Evolutionary conservation across 2,113 vertebrate genomes (phyloP), one percentile per base, ranked within the genome.

Genomic region (Pseudopodoces humilis): DNA sequence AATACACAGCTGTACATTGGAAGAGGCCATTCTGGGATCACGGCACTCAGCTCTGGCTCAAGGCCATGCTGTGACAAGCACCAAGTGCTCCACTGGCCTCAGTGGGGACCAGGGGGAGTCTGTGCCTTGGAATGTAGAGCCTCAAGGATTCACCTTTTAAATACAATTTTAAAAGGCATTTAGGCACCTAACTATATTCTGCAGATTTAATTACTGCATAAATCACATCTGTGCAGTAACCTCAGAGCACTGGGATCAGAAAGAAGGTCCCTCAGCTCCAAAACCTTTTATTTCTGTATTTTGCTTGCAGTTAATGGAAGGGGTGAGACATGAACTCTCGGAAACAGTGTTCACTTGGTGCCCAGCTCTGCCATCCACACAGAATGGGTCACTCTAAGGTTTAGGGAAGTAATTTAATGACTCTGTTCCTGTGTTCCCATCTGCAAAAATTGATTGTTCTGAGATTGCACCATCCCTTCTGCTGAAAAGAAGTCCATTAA

Each of bases 191-290:
- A 76, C n/a, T 60, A 7, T 74, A 82, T 68, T 83, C 65, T 92
- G 28, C 56, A 82, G 86, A 84, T 75, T 92, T 92, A 88, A 93
- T 92, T 88, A 76, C 79, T 68, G 62, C 62, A 90, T 84, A 86
- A 94, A 88, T 93, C 80, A 76, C 58, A 65, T 83, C 64, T 41
- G 41, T 59, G 60, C 41, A 68, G 59, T 64, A 85, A 88, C 39
- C 76, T 56, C 53, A 43, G 79, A 83, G 52, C 6, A 0, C 56
- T 62, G 56, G 60, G 64, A 84, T 83, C 52, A 88, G 56, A 84
- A 71, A 7, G 18, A 82, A 74, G 30, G 52, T 88, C 90, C 72
- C 85, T 83, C 28, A 49, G 62, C 65, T 86, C 56, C 41, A 58
- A 71, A 81, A 47, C 21, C 39, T 88, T 83, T 92, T 59, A 50